Base-by-base conservation (phyloP, 2,797 vertebrate species). In the Sphaeramia orbicularis region DNA sequence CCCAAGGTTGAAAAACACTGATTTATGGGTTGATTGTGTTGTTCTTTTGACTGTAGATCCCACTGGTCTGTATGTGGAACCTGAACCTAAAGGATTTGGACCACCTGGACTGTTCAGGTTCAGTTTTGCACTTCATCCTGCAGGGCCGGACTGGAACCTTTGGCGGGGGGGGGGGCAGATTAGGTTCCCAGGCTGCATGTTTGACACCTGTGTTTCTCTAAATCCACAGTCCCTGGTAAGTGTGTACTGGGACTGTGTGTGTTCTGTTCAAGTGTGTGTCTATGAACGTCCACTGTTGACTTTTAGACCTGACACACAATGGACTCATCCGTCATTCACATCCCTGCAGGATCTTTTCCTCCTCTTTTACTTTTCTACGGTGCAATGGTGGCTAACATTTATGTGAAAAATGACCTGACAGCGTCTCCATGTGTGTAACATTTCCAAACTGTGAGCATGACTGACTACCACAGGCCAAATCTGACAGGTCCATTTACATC, bases 251-350 rank as follows among this genome's bases (percentile, higher is more conserved):
- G n/a, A 13, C 58, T 56, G 24, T 43, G 41, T 59, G 48, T 52
- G 41, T 68, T 56, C 27, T 43, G 42, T 21, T 43, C 54, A 40
- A 56, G 53, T 53, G 53, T 42, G 47, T 21, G 58, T 50, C n/a
- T 56, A 41, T 50, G 38, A 24, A 19, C 57, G 21, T 44, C 50
- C 49, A 16, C 11, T n/a, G 30, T 37, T 80, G 72, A 76, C 21
- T 73, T 80, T 59, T 49, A 52, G 69, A 73, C 73, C 69, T 73
- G 69, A 3, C 21, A 57, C 65, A 64, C 76, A 69, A 76, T 73
- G 60, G 64, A 65, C 76, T 58, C 76, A 61, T 58, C 65, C 62
- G 1, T 73, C 73, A 50, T 57, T 66, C 74, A 63, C 45, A 59
- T 64, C 72, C 71, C 15, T 15, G 51, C 55, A 45, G 41, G 54